These are phyloP conservation scores for Pseudorasbora parva DNA, from an alignment of 2,113 vertebrate genomes.

Conservation along the genomic window DNA sequence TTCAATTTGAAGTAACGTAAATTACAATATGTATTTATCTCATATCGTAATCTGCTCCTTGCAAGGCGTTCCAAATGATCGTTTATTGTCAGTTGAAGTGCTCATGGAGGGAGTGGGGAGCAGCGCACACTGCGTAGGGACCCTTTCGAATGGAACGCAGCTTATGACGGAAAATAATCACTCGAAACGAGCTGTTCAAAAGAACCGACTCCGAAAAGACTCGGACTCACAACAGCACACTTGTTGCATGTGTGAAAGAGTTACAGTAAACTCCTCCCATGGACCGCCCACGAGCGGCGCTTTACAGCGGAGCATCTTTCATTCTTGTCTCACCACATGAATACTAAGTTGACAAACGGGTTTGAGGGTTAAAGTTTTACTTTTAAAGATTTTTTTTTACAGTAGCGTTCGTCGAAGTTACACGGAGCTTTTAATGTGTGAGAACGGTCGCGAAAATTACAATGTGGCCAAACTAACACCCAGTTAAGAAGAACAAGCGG, in stretches of 20 bases:
- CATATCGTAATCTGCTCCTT: too few relatives aligned
- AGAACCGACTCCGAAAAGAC: neutral
- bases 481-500: constrained; percentile 13
- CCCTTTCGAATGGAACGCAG: too few relatives aligned
- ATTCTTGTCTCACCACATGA: neutral
- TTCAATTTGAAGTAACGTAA: too few relatives aligned
- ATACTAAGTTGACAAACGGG: neutral
- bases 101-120: too few relatives aligned
- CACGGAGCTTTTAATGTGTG: neutral
- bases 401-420: neutral
- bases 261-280: constrained; percentile 48
- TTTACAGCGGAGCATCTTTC: constrained; percentile 15
- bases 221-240: neutral
- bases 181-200: neutral
- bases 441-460: neutral
- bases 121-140: too few relatives aligned
- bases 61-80: too few relatives aligned
- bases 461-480: constrained; percentile 5
- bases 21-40: too few relatives aligned
- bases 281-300: constrained; percentile 21
- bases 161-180: neutral
- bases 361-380: neutral
- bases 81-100: too few relatives aligned
- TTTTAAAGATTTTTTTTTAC: neutral
- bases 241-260: constrained; percentile 40